A percentile compares a stretch with the other conserved stretches of the same genome.
Evolutionary conservation across 2,888 invertebrate genomes (phyloP).

Genomic region (Leucania comma): DNA sequence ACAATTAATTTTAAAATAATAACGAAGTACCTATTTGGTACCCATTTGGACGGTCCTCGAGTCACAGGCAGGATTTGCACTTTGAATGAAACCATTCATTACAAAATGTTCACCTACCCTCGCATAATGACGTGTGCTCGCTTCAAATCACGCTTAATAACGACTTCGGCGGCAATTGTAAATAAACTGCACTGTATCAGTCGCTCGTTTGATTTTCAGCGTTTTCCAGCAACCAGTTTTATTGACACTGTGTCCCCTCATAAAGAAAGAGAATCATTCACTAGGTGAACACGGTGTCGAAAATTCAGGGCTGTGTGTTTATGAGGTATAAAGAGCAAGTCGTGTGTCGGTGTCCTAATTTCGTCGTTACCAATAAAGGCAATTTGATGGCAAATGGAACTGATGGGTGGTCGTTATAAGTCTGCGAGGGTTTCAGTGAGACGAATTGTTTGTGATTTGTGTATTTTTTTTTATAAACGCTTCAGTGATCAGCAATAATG

Average conservation of each 20-base stretch:
- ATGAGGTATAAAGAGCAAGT: conserved; percentile 7
- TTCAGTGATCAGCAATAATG: not conserved
- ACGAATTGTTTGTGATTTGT: not conserved
- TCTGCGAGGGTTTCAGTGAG: not conserved
- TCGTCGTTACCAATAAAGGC: conserved; percentile 26
- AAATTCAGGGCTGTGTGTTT: not conserved
- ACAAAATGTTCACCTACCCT: not conserved
- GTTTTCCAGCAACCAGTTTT: conserved; percentile 19
- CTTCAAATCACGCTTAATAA: not conserved
- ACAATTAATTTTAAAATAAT: too few species aligned
- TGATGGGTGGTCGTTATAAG: conserved; percentile 10
- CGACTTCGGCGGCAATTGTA: conserved; percentile 1
- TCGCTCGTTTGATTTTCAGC: not conserved
- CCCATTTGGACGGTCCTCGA: too few species aligned
- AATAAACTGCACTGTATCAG: conserved; percentile 6
- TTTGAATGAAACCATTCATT: not conserved
- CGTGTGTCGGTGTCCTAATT: conserved; percentile 25
- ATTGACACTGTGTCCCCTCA: conserved; percentile 11
- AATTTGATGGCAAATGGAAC: conserved; percentile 28
- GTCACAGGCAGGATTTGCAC: not conserved
- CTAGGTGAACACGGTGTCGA: conserved; percentile 23
- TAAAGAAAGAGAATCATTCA: not conserved
- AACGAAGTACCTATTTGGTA: too few species aligned
- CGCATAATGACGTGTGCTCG: not conserved
- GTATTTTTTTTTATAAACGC: conserved; percentile 2